Base-by-base conservation (phyloP, 2,797 vertebrate genomes). In the Adrianichthys oophorus region DNA sequence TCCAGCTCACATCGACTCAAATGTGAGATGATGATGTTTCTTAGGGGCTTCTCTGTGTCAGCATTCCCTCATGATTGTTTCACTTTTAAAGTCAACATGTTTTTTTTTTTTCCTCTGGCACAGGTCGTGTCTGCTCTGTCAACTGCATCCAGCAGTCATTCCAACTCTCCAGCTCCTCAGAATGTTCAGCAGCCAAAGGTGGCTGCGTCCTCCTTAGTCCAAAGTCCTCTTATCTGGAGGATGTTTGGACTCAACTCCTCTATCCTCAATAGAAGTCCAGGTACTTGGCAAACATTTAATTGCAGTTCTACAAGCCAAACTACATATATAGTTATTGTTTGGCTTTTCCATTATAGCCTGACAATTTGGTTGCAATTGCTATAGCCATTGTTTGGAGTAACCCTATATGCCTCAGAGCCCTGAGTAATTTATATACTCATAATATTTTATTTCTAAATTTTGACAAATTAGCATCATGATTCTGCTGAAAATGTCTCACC, bases 261-360 rank as follows among this genome's bases (percentile, higher is more conserved):
- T 10, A 57, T 59, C 7, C 64, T 72, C 32, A 5, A 48, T 53
- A 41, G 15, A 21, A n/a, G 19, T n/a, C 55, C 46, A 21, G 84
- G 90, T 92, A 87, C 26, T 17, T 50, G 21, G 62, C 10, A 4
- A 45, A 15, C 7, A 42, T 15, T 4, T 32, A 12, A 37, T 37
- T 10, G 13, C 32, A 37, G 32, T 37, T 37, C 32, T 37, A 10
- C 3, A 37, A 3, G 32, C 10, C 32, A 12, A 12, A 12, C 32
- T 10, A 37, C 32, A 8, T 7, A 10, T 12, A 26, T 6, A 7
- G 1, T 4, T 37, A 37, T 3, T 12, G 10, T 37, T 37, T 37
- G 32, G 32, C 7, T 26, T 26, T 7, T 26, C 26, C 26, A 26
- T 26, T 26, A 26, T 7, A 6, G 26, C 32, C 32, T 37, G 32